Conservation (phyloP, 2,113 vertebrate species). For the Odocoileus hemionus region DNA sequence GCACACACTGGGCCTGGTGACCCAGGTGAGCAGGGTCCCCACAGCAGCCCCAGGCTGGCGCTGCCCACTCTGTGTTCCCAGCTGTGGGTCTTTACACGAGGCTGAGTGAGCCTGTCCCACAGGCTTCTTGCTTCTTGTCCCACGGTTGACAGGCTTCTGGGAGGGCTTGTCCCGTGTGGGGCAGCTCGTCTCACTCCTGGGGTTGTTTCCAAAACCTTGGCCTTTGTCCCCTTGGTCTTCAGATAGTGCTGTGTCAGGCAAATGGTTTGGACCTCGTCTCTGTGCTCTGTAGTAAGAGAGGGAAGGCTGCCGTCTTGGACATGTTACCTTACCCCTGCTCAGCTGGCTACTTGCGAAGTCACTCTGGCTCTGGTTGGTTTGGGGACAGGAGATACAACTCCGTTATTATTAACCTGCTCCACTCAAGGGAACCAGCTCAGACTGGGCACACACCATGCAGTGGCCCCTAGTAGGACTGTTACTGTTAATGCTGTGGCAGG, state of each 20-base stretch:
- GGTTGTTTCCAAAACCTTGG: background rate
- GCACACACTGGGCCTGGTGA: background rate
- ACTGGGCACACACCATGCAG: background rate
- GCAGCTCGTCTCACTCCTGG: background rate
- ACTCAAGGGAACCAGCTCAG: background rate
- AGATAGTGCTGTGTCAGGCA: background rate
- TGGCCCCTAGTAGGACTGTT: background rate
- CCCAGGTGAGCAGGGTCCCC: background rate
- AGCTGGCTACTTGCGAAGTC: background rate
- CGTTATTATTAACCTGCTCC: background rate
- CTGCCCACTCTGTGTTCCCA: background rate
- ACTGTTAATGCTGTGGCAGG: background rate
- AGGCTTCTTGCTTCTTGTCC: background rate
- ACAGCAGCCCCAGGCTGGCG: background rate
- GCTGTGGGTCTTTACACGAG: background rate
- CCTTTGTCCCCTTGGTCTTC: background rate
- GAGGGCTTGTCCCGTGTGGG: background rate
- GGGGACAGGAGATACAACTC: background rate
- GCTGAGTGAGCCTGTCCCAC: background rate
- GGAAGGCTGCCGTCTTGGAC: background rate
- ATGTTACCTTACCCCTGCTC: background rate
- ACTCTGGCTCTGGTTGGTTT: background rate
- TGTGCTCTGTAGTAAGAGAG: background rate
- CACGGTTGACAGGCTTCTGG: background rate
- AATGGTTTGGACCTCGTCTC: background rate